Percentiles rank a stretch among this genome's conserved stretches.
Conservation (phyloP, 2,888 invertebrate species). For the Hoplodrina blanda region DNA sequence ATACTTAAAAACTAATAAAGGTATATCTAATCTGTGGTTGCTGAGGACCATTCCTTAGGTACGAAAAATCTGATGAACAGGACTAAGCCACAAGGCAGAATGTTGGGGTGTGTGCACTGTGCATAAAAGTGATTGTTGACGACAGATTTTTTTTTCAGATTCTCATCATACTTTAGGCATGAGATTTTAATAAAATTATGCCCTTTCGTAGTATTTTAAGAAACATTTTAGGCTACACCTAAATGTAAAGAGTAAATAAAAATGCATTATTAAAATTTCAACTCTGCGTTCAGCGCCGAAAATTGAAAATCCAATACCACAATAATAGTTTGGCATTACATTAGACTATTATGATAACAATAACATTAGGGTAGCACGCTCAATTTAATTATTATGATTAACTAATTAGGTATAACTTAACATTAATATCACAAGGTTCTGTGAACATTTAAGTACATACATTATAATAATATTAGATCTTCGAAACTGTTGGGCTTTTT, state of each 20-base stretch:
- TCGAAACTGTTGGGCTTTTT: neutral
- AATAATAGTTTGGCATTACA: neutral
- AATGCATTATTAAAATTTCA: neutral
- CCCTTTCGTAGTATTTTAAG: conserved; percentile 1
- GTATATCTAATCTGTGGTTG: too few species aligned
- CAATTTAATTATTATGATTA: conserved; percentile 13
- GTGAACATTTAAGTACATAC: conserved; percentile 45
- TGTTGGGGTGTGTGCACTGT: too few species aligned
- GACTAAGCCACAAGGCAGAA: too few species aligned
- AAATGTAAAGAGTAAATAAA: neutral
- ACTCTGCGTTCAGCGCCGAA: too few species aligned
- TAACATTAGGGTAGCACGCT: neutral
- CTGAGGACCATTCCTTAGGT: too few species aligned
- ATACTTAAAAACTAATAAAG: too few species aligned
- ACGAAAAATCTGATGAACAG: too few species aligned
- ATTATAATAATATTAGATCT: neutral
- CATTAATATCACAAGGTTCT: conserved; percentile 55
- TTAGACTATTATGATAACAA: neutral
- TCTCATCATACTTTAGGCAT: neutral
- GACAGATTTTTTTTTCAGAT: neutral
- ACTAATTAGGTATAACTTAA: conserved; percentile 26
- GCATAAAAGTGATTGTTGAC: too few species aligned
- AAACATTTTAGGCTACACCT: neutral
- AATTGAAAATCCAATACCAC: neutral
- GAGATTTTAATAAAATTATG: neutral